These are phyloP conservation scores for Chionodraco myersi DNA, from an alignment of 2,113 vertebrate genomes.

Conservation along the genomic window DNA sequence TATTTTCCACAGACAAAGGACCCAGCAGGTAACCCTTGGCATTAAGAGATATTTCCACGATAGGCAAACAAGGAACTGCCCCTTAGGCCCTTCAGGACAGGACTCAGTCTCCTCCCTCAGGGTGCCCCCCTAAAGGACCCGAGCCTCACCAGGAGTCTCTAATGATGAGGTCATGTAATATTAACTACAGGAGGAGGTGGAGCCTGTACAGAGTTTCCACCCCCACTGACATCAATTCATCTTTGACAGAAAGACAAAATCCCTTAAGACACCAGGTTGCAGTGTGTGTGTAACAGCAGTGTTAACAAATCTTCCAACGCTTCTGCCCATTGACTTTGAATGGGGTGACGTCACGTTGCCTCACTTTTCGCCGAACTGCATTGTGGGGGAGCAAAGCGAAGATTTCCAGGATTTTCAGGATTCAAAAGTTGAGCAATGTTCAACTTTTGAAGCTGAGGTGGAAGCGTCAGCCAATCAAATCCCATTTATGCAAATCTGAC, in stretches of 20 bases:
- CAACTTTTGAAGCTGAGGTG: no score
- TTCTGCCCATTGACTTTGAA: no score
- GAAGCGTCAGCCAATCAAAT: no score
- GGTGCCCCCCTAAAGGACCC: background rate
- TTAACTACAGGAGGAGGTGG: conserved; percentile 32
- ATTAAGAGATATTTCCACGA: background rate
- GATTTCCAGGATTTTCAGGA: no score
- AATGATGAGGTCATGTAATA: conserved; percentile 64
- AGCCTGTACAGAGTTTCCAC: background rate
- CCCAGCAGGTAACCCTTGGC: background rate
- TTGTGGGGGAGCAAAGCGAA: no score
- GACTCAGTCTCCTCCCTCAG: background rate
- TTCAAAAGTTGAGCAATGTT: no score
- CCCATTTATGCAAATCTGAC: no score
- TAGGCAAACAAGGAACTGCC: conserved; percentile 1
- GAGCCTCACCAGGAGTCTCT: conserved; percentile 14
- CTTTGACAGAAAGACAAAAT: conserved; percentile 74
- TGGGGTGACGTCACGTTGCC: no score
- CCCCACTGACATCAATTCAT: conserved; percentile 3
- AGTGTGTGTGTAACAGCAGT: background rate
- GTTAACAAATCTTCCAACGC: no score
- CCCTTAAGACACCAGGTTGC: conserved; percentile 47
- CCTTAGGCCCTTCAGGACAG: conserved; percentile 3
- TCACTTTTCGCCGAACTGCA: no score
- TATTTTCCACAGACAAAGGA: background rate